phyloP scores from a whole-genome alignment of 2,888 invertebrate genomes.

The Melanargia galathea region DNA sequence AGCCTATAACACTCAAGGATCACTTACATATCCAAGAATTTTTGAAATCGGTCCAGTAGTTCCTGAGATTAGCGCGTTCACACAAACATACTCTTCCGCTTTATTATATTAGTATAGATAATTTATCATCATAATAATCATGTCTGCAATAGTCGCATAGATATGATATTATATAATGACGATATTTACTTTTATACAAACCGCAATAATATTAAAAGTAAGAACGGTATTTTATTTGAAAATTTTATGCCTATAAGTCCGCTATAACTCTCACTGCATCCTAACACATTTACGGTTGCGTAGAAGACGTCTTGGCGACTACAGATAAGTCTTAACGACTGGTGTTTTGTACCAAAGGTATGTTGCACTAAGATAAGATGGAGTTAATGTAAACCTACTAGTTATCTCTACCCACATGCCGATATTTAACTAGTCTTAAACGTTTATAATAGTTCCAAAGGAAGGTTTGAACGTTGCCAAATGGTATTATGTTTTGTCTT shows the following conservation, averaged over 20 bases:
- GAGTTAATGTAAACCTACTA: slow-evolving; percentile 17
- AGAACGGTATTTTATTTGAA: not conserved
- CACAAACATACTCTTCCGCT: too few relatives aligned
- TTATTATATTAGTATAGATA: too few relatives aligned
- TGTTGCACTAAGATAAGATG: slow-evolving; percentile 34
- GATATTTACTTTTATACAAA: too few relatives aligned
- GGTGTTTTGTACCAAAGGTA: slow-evolving; percentile 51
- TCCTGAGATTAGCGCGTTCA: too few relatives aligned
- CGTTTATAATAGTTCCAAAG: slow-evolving; percentile 5
- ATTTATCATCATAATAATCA: too few relatives aligned
- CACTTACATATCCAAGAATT: too few relatives aligned
- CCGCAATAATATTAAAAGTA: not conserved
- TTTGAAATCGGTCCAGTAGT: too few relatives aligned
- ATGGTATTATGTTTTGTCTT: not conserved
- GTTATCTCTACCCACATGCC: slow-evolving; percentile 5
- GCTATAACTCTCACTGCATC: slow-evolving; percentile 33
- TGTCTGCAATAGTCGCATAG: too few relatives aligned
- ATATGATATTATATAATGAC: too few relatives aligned
- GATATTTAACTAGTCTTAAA: slow-evolving; percentile 6
- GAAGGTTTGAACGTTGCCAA: not conserved
- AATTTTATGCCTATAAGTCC: slow-evolving; percentile 3
- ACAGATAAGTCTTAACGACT: slow-evolving; percentile 65
- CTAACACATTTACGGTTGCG: slow-evolving; percentile 65
- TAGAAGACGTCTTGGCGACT: slow-evolving; percentile 58
- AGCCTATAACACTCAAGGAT: too few relatives aligned